Conservation (phyloP, 2,797 vertebrate genomes). For the Bufotes viridis region DNA sequence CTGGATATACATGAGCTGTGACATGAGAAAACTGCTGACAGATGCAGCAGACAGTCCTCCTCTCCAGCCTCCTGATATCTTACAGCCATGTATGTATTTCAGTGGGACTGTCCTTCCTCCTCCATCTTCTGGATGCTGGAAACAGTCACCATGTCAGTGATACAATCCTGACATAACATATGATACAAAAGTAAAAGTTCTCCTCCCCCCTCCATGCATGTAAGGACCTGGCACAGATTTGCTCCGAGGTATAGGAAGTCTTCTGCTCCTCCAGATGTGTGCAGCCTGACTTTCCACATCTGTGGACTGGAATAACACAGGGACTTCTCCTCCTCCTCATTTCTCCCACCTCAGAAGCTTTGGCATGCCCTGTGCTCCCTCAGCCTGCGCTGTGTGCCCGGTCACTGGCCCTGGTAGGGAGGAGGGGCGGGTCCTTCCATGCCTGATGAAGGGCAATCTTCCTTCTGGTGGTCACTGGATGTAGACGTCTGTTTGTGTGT, state of each 20-base stretch:
- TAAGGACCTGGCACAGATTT: neutral
- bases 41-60: too few species aligned
- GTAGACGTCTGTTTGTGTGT: neutral
- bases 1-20: too few species aligned
- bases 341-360: slow-evolving; percentile 11
- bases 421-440: slow-evolving; percentile 45
- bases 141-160: too few species aligned
- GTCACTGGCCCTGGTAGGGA: neutral
- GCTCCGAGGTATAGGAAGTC: neutral
- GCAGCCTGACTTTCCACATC: neutral
- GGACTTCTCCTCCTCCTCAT: neutral
- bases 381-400: slow-evolving; percentile 19
- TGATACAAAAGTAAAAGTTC: neutral
- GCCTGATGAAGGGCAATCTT: slow-evolving; percentile 15
- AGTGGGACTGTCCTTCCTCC: too few species aligned
- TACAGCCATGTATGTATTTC: too few species aligned
- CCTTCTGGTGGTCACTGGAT: slow-evolving; percentile 30
- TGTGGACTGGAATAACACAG: neutral
- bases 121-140: too few species aligned
- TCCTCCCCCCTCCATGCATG: neutral
- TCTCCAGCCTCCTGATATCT: too few species aligned
- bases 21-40: too few species aligned
- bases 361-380: slow-evolving; percentile 25
- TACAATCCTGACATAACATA: too few species aligned
- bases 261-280: neutral